Conservation (phyloP, 2,113 vertebrate genomes). For the Myrmophylax atrothorax region DNA sequence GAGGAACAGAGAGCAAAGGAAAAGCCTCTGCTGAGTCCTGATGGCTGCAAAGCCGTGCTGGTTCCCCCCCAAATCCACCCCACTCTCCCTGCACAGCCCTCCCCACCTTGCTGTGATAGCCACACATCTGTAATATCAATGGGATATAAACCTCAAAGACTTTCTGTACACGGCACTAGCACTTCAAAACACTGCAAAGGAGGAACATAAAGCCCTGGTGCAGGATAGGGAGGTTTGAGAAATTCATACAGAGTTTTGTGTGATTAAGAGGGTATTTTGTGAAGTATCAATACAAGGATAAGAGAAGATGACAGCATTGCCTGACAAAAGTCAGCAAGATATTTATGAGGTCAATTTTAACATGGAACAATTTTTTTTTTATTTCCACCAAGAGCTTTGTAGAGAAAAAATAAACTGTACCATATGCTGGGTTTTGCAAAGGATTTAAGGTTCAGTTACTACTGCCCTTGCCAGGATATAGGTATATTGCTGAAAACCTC, state of each 20-base stretch:
- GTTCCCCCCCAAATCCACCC: background rate
- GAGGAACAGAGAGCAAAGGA: no score
- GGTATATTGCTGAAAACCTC: background rate
- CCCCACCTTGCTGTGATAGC: background rate
- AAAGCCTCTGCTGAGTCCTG: background rate
- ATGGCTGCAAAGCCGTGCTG: background rate
- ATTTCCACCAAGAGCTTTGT: background rate
- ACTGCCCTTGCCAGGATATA: background rate
- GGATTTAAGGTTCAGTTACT: background rate
- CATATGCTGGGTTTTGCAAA: background rate
- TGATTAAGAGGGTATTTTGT: background rate
- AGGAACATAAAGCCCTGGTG: background rate
- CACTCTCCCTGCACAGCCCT: background rate
- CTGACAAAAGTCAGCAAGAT: background rate
- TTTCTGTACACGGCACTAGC: background rate
- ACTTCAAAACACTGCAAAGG: background rate
- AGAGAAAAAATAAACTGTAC: background rate
- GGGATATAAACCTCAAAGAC: background rate
- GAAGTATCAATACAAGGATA: background rate
- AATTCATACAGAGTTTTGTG: background rate
- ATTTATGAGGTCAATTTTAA: background rate
- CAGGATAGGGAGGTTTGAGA: background rate
- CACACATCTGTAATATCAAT: background rate
- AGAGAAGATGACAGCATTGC: background rate
- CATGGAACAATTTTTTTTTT: background rate